Percentiles rank a stretch among this genome's conserved stretches.
phyloP scores from a whole-genome alignment of 2,888 invertebrate species.

The Tyria jacobaeae region DNA sequence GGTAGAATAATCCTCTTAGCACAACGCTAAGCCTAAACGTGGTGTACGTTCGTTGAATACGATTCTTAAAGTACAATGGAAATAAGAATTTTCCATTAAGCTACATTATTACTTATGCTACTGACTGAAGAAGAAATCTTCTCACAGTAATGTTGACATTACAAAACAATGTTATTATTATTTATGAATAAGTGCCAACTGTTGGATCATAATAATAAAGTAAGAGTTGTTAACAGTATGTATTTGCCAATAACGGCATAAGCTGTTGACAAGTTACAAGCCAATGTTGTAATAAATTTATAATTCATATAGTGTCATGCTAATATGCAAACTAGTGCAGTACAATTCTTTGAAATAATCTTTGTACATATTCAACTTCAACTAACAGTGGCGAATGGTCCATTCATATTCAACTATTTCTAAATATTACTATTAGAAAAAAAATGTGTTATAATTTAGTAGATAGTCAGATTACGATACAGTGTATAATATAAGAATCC shows the following conservation, averaged over 20 bases:
- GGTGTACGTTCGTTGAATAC: conserved; percentile 30
- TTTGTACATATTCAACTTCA: background rate
- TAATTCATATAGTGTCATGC: background rate
- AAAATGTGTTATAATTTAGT: no score
- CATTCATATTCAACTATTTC: no score
- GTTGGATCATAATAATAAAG: conserved; percentile 20
- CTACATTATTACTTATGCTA: conserved; percentile 39
- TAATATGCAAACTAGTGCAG: background rate
- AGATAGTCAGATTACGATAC: background rate
- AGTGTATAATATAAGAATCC: background rate
- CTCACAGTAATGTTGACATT: conserved; percentile 11
- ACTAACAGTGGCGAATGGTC: background rate
- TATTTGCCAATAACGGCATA: conserved; percentile 13
- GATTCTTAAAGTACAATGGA: conserved; percentile 34
- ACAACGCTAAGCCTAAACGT: conserved; percentile 42
- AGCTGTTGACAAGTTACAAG: conserved; percentile 3
- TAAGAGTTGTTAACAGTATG: conserved; percentile 13
- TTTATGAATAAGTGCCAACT: conserved; percentile 38
- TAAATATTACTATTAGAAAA: no score
- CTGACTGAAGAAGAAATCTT: conserved; percentile 16
- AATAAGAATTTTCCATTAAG: conserved; percentile 27
- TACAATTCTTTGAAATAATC: background rate
- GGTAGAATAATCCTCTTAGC: conserved; percentile 50
- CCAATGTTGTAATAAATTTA: conserved; percentile 9
- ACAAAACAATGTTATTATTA: conserved; percentile 39